Percentiles rank a stretch among this genome's conserved stretches.
Evolutionary conservation across 2,113 vertebrate genomes (phyloP).

Genomic region (Leptodactylus fuscus): DNA sequence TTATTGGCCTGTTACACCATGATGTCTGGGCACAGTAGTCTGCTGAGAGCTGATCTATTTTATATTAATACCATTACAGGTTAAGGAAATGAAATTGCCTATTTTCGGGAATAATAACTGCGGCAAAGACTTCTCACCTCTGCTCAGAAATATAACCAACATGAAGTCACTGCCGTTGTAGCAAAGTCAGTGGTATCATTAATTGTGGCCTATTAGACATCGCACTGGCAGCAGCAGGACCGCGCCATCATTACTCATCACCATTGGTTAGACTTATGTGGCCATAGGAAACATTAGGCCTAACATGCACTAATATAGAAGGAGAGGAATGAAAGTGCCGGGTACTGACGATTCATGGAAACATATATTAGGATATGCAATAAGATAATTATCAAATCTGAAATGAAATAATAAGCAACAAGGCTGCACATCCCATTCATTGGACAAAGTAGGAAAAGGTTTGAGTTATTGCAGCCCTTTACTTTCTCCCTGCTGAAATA

Average conservation of each 20-base stretch:
- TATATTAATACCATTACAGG: not conserved
- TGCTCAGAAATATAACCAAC: not conserved
- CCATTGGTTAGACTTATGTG: not conserved
- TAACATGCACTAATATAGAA: too few relatives aligned
- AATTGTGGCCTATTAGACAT: not conserved
- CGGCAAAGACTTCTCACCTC: not conserved
- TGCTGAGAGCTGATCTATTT: not conserved
- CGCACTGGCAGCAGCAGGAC: not conserved
- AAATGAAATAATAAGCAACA: too few relatives aligned
- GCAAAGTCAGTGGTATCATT: not conserved
- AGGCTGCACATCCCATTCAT: too few relatives aligned
- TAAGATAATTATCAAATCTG: too few relatives aligned
- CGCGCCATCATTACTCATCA: not conserved
- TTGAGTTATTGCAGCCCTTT: too few relatives aligned
- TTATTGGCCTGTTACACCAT: not conserved
- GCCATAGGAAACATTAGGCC: too few relatives aligned
- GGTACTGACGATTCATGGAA: too few relatives aligned
- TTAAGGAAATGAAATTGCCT: not conserved
- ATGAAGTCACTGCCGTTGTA: too few relatives aligned
- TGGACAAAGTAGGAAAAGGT: too few relatives aligned
- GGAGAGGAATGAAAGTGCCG: too few relatives aligned
- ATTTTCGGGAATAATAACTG: not conserved
- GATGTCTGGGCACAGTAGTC: not conserved
- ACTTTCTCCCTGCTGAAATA: too few relatives aligned
- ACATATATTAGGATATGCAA: too few relatives aligned